A percentile compares a stretch with the other conserved stretches of the same genome.
phyloP scores from a whole-genome alignment of 2,888 invertebrate species.

The Tolmerus cingulatus region DNA sequence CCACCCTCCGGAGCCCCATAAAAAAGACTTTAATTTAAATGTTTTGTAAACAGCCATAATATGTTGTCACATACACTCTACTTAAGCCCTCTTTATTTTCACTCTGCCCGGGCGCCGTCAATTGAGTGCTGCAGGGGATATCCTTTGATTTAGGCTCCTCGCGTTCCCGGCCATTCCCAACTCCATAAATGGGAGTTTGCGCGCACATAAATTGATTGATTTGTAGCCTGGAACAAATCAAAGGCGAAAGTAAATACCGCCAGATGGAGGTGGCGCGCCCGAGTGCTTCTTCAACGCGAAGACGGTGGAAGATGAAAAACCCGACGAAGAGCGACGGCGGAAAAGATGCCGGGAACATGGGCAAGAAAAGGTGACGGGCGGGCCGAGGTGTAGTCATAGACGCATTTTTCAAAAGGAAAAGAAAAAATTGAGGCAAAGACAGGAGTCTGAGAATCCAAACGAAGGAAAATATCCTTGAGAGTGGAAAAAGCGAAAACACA shows the following conservation, averaged over 20 bases:
- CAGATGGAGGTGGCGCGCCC: background rate
- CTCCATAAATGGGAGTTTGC: conserved; percentile 28
- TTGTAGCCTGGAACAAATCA: conserved; percentile 33
- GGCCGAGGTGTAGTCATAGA: conserved; percentile 1
- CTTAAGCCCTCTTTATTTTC: conserved; percentile 35
- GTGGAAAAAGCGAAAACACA: conserved; percentile 30
- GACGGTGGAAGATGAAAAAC: background rate
- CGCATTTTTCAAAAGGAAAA: background rate
- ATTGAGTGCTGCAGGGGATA: conserved; percentile 7
- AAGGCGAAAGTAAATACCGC: conserved; percentile 30
- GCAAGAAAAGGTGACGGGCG: background rate
- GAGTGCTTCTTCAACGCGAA: background rate
- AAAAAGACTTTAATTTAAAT: conserved; percentile 42
- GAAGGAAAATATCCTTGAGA: conserved; percentile 10
- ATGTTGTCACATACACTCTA: conserved; percentile 40
- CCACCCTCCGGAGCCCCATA: background rate
- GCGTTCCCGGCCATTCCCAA: background rate
- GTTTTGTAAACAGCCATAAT: conserved; percentile 41
- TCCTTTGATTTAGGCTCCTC: conserved; percentile 34
- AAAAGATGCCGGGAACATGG: background rate
- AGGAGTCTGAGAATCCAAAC: background rate
- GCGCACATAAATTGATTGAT: conserved; percentile 39
- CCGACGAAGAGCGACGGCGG: background rate
- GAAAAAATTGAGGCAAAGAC: background rate
- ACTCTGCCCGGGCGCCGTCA: background rate